A percentile compares a stretch with the other conserved stretches of the same genome.
phyloP scores from a whole-genome alignment of 2,888 invertebrate species.

The Caenorhabditis doughertyi region DNA sequence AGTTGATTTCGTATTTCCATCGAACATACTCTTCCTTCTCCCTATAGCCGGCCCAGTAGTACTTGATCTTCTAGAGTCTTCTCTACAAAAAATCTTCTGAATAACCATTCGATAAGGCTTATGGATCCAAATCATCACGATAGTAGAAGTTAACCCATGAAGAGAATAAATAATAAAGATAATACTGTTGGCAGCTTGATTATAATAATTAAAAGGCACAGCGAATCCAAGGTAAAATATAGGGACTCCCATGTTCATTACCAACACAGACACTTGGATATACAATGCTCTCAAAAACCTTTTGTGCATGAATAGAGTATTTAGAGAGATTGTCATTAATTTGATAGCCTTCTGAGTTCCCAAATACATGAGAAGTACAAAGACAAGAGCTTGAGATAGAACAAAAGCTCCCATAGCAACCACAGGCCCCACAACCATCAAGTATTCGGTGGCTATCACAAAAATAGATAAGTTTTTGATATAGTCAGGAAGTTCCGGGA shows the following conservation, averaged over 20 bases:
- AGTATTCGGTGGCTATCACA: slow-evolving; percentile 10
- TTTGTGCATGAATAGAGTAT: slow-evolving; percentile 9
- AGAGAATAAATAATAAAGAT: slow-evolving; percentile 1
- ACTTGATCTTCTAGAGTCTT: neutral
- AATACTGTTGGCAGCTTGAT: slow-evolving; percentile 26
- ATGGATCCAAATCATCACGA: slow-evolving; percentile 25
- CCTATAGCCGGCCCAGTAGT: neutral
- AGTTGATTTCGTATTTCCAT: neutral
- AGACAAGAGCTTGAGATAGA: neutral
- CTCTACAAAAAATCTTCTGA: neutral
- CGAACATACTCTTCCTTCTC: neutral
- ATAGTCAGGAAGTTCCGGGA: slow-evolving; percentile 1
- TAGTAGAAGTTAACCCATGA: slow-evolving; percentile 6
- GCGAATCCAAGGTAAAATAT: neutral
- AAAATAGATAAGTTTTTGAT: neutral
- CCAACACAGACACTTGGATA: slow-evolving; percentile 1
- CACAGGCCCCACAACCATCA: neutral
- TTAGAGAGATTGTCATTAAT: neutral
- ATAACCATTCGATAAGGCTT: slow-evolving; percentile 21
- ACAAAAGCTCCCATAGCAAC: slow-evolving; percentile 3
- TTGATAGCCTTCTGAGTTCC: neutral
- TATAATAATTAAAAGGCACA: slow-evolving; percentile 9
- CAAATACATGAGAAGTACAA: neutral
- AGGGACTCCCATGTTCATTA: slow-evolving; percentile 5
- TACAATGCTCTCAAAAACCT: slow-evolving; percentile 21